phyloP scores from a whole-genome alignment of 2,797 vertebrate genomes.

The Macropus fuliginosus region DNA sequence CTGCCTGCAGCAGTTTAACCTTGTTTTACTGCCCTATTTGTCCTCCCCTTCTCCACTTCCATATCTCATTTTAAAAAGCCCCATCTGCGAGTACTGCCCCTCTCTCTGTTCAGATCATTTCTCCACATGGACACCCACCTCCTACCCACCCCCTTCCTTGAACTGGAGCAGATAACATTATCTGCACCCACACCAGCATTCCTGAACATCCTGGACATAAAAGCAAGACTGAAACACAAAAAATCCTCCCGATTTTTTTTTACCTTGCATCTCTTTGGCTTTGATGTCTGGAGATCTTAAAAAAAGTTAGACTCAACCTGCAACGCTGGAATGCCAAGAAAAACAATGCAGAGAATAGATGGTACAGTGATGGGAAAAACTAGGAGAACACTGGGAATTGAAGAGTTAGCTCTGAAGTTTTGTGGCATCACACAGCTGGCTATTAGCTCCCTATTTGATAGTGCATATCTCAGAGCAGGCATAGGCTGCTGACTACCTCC shows the following conservation, averaged over 20 bases:
- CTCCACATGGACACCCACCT: slow-evolving; percentile 45
- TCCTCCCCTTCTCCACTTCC: slow-evolving; percentile 23
- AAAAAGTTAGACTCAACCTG: slow-evolving; percentile 58
- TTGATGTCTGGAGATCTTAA: slow-evolving; percentile 74
- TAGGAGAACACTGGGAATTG: background rate
- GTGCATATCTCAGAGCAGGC: background rate
- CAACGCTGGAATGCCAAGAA: slow-evolving; percentile 69
- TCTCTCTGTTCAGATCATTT: slow-evolving; percentile 55
- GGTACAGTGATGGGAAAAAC: rapidly evolving
- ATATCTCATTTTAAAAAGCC: slow-evolving; percentile 70
- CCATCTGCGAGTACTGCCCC: slow-evolving; percentile 62
- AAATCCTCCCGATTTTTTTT: slow-evolving; percentile 65
- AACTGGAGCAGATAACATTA: slow-evolving; percentile 19
- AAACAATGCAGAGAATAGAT: slow-evolving; percentile 35
- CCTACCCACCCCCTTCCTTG: slow-evolving; percentile 61
- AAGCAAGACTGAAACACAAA: slow-evolving; percentile 49
- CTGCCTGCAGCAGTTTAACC: background rate
- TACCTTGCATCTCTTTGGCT: slow-evolving; percentile 70
- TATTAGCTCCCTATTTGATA: background rate
- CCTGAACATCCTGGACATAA: slow-evolving; percentile 72
- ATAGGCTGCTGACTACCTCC: background rate
- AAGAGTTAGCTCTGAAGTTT: slow-evolving; percentile 1
- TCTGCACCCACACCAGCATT: slow-evolving; percentile 60
- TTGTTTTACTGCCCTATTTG: slow-evolving; percentile 61
- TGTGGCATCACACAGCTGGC: background rate